Evolutionary conservation across 1,140 invertebrate genomes (phyloP).

Genomic region (Carposina sasakii): DNA sequence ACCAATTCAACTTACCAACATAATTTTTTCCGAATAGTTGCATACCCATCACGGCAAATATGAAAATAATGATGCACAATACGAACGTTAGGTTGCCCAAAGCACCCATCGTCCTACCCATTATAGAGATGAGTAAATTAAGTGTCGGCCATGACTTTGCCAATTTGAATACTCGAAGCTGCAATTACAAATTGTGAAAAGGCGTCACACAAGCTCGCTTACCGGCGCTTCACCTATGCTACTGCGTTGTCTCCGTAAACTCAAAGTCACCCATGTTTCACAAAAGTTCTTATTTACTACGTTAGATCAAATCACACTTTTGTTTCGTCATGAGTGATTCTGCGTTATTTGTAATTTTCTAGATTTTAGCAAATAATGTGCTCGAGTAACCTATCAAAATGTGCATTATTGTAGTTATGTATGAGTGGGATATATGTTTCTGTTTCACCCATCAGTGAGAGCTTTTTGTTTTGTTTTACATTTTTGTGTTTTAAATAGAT

Average conservation of each 20-base stretch:
- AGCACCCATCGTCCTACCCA: conserved; percentile 96
- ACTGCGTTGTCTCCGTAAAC: conserved; percentile 48
- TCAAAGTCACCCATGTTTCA: conserved; percentile 52
- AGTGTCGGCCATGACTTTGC: conserved; percentile 98
- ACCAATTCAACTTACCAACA: conserved; percentile 78
- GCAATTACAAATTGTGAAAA: conserved; percentile 74
- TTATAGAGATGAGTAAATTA: conserved; percentile 97
- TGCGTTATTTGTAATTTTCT: conserved; percentile 34
- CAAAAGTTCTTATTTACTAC: no score
- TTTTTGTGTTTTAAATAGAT: conserved; percentile 18
- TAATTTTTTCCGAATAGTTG: conserved; percentile 96
- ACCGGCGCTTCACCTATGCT: conserved; percentile 72
- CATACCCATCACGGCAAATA: conserved; percentile 98
- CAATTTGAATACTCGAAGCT: conserved; percentile 98
- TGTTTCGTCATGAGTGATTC: conserved; percentile 46
- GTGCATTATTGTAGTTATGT: conserved; percentile 57
- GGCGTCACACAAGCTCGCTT: conserved; percentile 70
- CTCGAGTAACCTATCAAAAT: conserved; percentile 59
- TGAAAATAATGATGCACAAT: conserved; percentile 97
- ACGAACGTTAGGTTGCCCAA: conserved; percentile 97
- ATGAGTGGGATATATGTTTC: conserved; percentile 70
- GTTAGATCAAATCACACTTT: no score
- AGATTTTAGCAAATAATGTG: conserved; percentile 64
- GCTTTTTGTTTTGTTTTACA: conserved; percentile 29
- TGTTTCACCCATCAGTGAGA: conserved; percentile 43